Base-by-base conservation (phyloP, 2,113 vertebrate genomes). In the Erythrocercus mccallii region DNA sequence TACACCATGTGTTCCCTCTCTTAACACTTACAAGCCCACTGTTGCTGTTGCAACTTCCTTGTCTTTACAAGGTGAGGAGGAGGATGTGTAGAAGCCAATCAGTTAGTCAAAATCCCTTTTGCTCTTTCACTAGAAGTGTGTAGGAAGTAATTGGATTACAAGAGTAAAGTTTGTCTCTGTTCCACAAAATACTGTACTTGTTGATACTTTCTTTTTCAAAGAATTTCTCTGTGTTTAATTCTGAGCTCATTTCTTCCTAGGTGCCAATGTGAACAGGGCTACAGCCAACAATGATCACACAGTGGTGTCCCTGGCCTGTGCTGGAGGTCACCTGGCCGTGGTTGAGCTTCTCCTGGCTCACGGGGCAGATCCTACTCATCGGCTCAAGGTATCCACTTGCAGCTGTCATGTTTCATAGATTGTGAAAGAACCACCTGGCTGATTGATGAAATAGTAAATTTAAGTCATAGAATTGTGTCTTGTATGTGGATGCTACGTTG, bases 281-380 rank as follows among this genome's bases (percentile, higher is more conserved):
- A 99, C 99, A 91, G 99, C 99, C 91, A 99, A 99, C 96, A 99
- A 99, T 81, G 99, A 99, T 97, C 99, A 99, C 98, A 99, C 99
- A n/a, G 99, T 99, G 87, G 99, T 99, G 95, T 99, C 99, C 6
- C 97, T 99, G 97, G 99, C 99, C 53, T 99, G 99, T 94, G 99
- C 99, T 11, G 99, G 99, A 83, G 99, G 99, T 58, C 99, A 99
- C 97, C 97, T 99, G 94, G 99, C 99, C 47, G 99, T 99, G 51
- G 99, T 99, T 94, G 99, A 99, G 97, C 98, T 99, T 90, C 98
- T 99, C 38, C 98, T 99, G 97, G 99, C 99, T 65, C 99, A 99
- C 31, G 99, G 99, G 70, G 99, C 99, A 22, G 99, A 99, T 96
- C 99, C 99, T 61, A 99, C 99, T 84, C 99, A 99, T 97, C 98